Conservation (phyloP, 2,888 invertebrate species). For the Deilephila elpenor region DNA sequence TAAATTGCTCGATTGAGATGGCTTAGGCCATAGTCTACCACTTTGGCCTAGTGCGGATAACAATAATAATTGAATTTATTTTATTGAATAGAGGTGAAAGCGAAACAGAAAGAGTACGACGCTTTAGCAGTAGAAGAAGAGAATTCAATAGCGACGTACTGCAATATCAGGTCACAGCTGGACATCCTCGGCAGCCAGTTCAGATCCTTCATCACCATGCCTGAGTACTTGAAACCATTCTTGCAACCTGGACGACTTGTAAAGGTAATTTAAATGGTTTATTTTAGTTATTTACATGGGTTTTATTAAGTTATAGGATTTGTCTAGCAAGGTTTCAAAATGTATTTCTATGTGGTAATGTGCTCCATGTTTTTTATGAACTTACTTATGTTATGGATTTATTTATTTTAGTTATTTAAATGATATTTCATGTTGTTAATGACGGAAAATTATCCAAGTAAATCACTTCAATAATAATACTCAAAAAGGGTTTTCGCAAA, state of each 20-base stretch:
- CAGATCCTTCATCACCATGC: slow-evolving; percentile 91
- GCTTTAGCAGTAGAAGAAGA: slow-evolving; percentile 89
- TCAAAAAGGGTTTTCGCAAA: too few relatives aligned
- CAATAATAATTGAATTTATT: slow-evolving; percentile 21
- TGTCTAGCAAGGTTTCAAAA: too few relatives aligned
- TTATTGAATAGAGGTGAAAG: slow-evolving; percentile 84
- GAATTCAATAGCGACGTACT: slow-evolving; percentile 91
- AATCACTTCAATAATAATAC: too few relatives aligned
- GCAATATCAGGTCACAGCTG: slow-evolving; percentile 92
- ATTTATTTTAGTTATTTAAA: too few relatives aligned
- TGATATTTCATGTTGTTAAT: too few relatives aligned
- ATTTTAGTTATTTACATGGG: neutral
- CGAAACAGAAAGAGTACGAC: slow-evolving; percentile 87
- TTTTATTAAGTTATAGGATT: neutral
- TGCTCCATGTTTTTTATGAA: too few relatives aligned
- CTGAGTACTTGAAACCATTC: slow-evolving; percentile 96
- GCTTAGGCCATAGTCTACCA: too few relatives aligned
- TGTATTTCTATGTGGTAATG: too few relatives aligned
- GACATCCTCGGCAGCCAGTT: slow-evolving; percentile 90
- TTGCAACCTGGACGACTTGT: slow-evolving; percentile 97
- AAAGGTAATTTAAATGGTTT: slow-evolving; percentile 85
- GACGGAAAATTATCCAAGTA: too few relatives aligned
- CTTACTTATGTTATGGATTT: too few relatives aligned
- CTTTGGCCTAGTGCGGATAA: too few relatives aligned
- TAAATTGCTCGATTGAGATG: too few relatives aligned